Evolutionary conservation across 2,113 vertebrate genomes (phyloP), one percentile per base, ranked within the genome.

Genomic region (Edolisoma coerulescens): DNA sequence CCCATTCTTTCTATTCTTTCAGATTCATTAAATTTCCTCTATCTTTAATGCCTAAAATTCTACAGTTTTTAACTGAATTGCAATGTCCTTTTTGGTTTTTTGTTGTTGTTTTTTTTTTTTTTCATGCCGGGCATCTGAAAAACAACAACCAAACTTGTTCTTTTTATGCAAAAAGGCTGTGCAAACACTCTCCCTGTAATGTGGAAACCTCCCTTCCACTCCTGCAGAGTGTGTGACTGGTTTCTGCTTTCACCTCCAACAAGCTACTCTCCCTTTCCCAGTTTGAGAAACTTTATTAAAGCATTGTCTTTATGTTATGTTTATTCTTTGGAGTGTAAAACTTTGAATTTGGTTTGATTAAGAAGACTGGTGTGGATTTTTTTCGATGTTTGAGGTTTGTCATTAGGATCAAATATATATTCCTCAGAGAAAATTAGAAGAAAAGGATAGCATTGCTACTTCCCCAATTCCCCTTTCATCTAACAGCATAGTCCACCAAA

Each of bases 51-150:
- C 16, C n/a, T 49, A 65, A 8, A 73, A 57, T 81, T 56, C 16
- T 65, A 26, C 6, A 23, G 5, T 13, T 16, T 83, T 68, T 59
- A 68, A 49, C 14, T 61, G 17, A 80, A 86, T 45, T 64, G 5
- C 0, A 0, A 9, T 61, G 5, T 33, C 6, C 3, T 63, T 54
- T 64, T 19, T 2, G 2, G 11, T 3, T 47, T 41, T 13, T 23
- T 54, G n/a, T n/a, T n/a, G n/a, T n/a, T n/a, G n/a, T n/a, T n/a
- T n/a, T 3, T 47, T 41, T 13, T 23, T 54, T 64, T 50, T 42
- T 65, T 4, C 22, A 53, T 41, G 4, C 7, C 27, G 5, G 5
- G 5, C 3, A 41, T 68, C 60, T 45, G 6, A 41, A 26, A 64
- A 27, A 9, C 9, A 26, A 28, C 16, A 37, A 42, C 3, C 3